phyloP scores from a whole-genome alignment of 2,797 vertebrate species.

The Rhodeus uyekii region DNA sequence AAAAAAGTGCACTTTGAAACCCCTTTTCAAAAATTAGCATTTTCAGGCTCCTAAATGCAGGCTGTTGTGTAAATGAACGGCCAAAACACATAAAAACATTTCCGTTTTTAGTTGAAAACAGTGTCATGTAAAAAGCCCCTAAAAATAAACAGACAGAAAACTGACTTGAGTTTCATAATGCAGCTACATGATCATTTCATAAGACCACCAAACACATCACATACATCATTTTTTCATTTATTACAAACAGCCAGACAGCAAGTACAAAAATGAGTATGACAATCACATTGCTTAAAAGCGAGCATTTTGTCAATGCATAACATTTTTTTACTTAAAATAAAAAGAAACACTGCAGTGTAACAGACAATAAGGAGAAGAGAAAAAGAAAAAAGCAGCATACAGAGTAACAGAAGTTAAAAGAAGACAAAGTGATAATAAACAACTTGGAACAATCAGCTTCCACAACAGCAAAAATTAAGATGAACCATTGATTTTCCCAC shows the following conservation, averaged over 20 bases:
- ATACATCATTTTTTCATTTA: slow-evolving; percentile 24
- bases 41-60: too few species aligned
- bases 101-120: neutral
- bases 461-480: neutral
- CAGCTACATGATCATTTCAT: neutral
- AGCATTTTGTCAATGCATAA: neutral
- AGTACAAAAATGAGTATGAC: slow-evolving; percentile 39
- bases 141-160: neutral
- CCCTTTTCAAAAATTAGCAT: too few species aligned
- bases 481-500: neutral
- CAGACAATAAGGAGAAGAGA: slow-evolving; percentile 50
- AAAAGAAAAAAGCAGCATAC: slow-evolving; percentile 44
- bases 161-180: neutral
- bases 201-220: neutral
- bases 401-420: slow-evolving; percentile 1
- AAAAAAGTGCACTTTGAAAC: neutral
- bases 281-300: slow-evolving; percentile 5
- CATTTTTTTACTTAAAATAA: neutral
- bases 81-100: neutral
- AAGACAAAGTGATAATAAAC: neutral
- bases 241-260: slow-evolving; percentile 43
- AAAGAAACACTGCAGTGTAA: slow-evolving; percentile 14
- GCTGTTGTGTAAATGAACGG: too few species aligned
- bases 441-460: slow-evolving; percentile 2
- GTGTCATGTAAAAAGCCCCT: neutral